phyloP scores from a whole-genome alignment of 2,113 vertebrate genomes.

The Thamnaconus septentrionalis region DNA sequence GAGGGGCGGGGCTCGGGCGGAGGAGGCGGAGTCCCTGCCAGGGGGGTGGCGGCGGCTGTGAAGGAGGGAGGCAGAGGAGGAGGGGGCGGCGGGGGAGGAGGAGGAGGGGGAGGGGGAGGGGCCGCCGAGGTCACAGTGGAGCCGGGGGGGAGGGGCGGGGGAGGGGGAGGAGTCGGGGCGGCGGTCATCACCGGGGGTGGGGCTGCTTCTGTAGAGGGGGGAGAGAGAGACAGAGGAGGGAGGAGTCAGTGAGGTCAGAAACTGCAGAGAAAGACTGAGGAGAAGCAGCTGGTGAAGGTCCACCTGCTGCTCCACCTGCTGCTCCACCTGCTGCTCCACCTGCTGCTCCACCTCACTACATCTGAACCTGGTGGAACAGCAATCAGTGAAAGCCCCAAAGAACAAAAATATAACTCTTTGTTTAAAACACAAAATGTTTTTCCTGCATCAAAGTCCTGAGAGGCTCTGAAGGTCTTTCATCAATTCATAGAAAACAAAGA shows the following conservation, averaged over 20 bases:
- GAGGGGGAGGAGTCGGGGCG: conserved; percentile 84
- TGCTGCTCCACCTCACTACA: too few relatives aligned
- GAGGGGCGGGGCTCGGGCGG: conserved; percentile 78
- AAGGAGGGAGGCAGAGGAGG: conserved; percentile 74
- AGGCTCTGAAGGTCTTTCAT: too few relatives aligned
- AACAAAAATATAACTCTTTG: too few relatives aligned
- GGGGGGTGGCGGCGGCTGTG: conserved; percentile 68
- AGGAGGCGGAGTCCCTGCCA: conserved; percentile 77
- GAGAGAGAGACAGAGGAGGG: conserved; percentile 19
- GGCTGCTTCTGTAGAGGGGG: conserved; percentile 73
- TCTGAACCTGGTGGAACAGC: too few relatives aligned
- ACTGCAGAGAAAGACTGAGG: not conserved
- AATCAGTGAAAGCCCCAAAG: too few relatives aligned
- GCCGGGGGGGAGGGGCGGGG: conserved; percentile 85
- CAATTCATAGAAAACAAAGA: too few relatives aligned
- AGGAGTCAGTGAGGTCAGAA: not conserved
- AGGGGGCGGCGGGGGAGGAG: conserved; percentile 81
- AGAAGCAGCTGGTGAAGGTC: too few relatives aligned
- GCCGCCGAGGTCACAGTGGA: conserved; percentile 76
- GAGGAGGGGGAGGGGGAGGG: conserved; percentile 75
- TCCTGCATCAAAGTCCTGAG: too few relatives aligned
- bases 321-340: too few relatives aligned
- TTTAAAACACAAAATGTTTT: too few relatives aligned
- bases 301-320: too few relatives aligned
- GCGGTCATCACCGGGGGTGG: conserved; percentile 77